Evolutionary conservation across 2,888 invertebrate species (phyloP), one percentile per base, ranked within the genome.

Genomic region (Kuschelorhynchus macadamiae): DNA sequence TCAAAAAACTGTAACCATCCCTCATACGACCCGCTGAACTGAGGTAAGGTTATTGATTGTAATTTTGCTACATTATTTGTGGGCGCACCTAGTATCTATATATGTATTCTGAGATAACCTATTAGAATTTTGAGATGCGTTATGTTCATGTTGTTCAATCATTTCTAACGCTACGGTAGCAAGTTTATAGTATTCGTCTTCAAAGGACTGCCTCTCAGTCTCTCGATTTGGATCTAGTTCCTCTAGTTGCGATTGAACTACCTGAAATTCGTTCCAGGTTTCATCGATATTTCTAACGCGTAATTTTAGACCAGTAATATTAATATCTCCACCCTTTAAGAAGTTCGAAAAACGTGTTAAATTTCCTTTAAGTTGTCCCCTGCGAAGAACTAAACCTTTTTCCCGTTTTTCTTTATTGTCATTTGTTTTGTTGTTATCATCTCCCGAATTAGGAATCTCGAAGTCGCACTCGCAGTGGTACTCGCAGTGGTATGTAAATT

Each of bases 1-100:
- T 63, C 41, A 18, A 21, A 56, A 18, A 67, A 67, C 11, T 44
- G 49, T 9, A 57, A 5, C 62, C 63, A 67, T 7, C 36, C 46
- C 25, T 56, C 44, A 33, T 63, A 57, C 8, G 49, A 25, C 25
- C 67, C 67, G 11, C 20, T 32, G 39, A 67, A 67, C 20, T 55
- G 11, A 5, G 49, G 57, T 25, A 64, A 20, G 20, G 41, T 21
- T 5, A 62, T 62, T 14, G 62, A 1, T 18, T 42, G 62, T 46
- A 62, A 32, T 30, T 46, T 57, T 3, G 46, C 18, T 7, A 12
- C 3, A 50, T 25, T 25, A 7, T 25, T 25, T 25, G 25, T 25
- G 3, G 3, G 25, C 25, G n/a, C n/a, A n/a, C 25, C 25, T 7
- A 7, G 25, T 7, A 7, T 25, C 7, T 25, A 7, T 25, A 25